phyloP scores from a whole-genome alignment of 2,113 vertebrate species.

The Otolemur garnettii region DNA sequence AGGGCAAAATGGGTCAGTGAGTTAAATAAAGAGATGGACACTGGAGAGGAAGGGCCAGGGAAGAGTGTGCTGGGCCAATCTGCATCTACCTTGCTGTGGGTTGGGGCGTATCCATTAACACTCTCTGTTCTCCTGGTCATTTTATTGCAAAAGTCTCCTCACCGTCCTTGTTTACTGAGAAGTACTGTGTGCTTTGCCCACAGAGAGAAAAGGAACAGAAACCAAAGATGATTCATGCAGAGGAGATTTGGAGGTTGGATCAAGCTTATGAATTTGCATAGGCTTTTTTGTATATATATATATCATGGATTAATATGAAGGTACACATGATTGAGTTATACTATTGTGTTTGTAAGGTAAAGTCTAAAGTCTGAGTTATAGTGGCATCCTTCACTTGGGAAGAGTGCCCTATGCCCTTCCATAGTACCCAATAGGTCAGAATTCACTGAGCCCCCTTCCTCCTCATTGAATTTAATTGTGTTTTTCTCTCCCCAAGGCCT shows the following conservation, averaged over 20 bases:
- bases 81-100: not conserved
- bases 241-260: not conserved
- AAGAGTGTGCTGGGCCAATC: too few species aligned
- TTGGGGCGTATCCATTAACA: not conserved
- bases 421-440: too few species aligned
- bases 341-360: too few species aligned
- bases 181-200: not conserved
- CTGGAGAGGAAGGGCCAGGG: too few species aligned
- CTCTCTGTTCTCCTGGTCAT: not conserved
- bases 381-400: too few species aligned
- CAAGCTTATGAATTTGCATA: not conserved
- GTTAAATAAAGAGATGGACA: conserved; percentile 54
- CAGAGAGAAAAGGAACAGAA: not conserved
- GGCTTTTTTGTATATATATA: not conserved
- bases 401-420: too few species aligned
- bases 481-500: too few species aligned
- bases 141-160: not conserved
- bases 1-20: conserved; percentile 36
- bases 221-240: not conserved
- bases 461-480: too few species aligned
- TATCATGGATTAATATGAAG: too few species aligned
- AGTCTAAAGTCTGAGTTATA: too few species aligned
- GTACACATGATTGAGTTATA: too few species aligned
- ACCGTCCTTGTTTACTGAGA: not conserved
- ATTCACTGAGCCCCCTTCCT: too few species aligned